Percentiles rank a stretch among this genome's conserved stretches.
Evolutionary conservation across 1,140 invertebrate genomes (phyloP).

Genomic region (Lepidostoma basale): DNA sequence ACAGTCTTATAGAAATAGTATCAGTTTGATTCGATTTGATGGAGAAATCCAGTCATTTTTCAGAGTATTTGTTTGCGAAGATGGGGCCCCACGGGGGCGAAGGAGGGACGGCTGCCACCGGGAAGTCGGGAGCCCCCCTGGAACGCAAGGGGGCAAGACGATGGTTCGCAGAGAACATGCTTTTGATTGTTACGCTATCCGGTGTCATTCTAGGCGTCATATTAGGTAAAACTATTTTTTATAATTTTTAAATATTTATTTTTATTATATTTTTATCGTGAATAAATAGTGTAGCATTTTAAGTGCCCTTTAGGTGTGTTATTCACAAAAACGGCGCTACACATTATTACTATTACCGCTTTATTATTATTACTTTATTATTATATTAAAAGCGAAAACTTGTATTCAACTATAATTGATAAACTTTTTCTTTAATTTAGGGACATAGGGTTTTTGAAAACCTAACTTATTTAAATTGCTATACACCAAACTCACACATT

Average conservation of each 20-base stretch:
- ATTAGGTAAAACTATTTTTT: conserved; percentile 64
- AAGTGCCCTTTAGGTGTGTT: too few relatives aligned
- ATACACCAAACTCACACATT: too few relatives aligned
- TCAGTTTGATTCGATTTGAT: too few relatives aligned
- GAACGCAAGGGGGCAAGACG: conserved; percentile 70
- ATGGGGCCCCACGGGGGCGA: conserved; percentile 65
- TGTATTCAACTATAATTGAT: background rate
- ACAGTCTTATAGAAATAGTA: too few relatives aligned
- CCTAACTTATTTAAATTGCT: too few relatives aligned
- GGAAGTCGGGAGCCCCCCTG: conserved; percentile 62
- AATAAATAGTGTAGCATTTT: background rate
- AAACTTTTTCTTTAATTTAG: too few relatives aligned
- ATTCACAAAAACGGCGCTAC: background rate
- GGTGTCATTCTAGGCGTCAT: conserved; percentile 77
- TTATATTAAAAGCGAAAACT: background rate
- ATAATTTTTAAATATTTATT: background rate
- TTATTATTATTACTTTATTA: background rate
- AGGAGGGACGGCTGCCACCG: conserved; percentile 62
- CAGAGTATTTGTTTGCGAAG: conserved; percentile 79
- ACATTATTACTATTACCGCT: background rate
- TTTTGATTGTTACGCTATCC: conserved; percentile 77
- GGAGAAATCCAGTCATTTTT: conserved; percentile 66
- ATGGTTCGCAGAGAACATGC: conserved; percentile 76
- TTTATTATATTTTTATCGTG: background rate
- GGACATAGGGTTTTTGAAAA: too few relatives aligned